Conservation (phyloP, 2,888 invertebrate species). For the Tortricodes alternella region DNA sequence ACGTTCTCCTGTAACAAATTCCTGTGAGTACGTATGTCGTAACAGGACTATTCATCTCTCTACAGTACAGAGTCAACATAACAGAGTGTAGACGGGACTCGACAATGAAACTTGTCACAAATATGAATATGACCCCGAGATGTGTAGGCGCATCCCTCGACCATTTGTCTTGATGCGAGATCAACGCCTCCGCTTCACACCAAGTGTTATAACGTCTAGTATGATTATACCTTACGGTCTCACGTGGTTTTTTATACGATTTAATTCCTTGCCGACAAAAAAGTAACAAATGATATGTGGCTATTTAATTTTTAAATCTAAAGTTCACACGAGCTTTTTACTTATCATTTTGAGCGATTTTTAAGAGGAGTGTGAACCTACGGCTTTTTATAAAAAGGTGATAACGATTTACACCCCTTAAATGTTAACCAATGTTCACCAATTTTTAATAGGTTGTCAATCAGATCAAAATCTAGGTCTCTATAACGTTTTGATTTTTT, state of each 20-base stretch:
- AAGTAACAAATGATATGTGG: neutral
- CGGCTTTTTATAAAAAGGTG: no score
- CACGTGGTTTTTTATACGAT: neutral
- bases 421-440: no score
- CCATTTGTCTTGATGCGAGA: constrained; percentile 50
- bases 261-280: constrained; percentile 3
- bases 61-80: constrained; percentile 19
- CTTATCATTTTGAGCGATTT: no score
- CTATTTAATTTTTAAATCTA: neutral
- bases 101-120: constrained; percentile 50
- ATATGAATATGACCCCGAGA: constrained; percentile 56
- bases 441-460: no score
- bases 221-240: constrained; percentile 11
- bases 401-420: no score
- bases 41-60: constrained; percentile 23
- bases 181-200: constrained; percentile 43
- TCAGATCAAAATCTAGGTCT: no score
- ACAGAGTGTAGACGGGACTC: constrained; percentile 37
- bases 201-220: constrained; percentile 28
- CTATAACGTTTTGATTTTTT: no score
- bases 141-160: constrained; percentile 40
- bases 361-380: no score
- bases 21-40: constrained; percentile 8
- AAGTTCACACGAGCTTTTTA: neutral
- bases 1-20: constrained; percentile 4